A percentile compares a stretch with the other conserved stretches of the same genome.
Evolutionary conservation across 1,140 invertebrate species (phyloP).

Genomic region (Caenorhabditis inopinata): DNA sequence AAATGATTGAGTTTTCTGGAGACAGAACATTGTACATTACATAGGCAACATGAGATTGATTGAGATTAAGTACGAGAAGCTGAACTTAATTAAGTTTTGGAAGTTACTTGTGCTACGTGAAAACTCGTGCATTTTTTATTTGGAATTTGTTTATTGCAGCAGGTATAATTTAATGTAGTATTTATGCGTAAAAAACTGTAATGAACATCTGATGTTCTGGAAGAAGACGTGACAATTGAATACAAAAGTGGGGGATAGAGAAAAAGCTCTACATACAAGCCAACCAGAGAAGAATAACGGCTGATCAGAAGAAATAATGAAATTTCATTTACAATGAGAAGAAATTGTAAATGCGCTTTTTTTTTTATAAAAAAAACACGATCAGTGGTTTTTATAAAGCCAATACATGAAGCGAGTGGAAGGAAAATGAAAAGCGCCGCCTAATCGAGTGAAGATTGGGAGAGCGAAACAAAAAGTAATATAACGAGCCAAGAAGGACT

Average conservation of each 20-base stretch:
- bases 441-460: constrained; percentile 23
- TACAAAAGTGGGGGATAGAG: neutral
- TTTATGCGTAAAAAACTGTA: no score
- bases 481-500: neutral
- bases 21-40: neutral
- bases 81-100: constrained; percentile 20
- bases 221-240: no score
- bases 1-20: constrained; percentile 24
- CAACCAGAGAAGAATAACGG: neutral
- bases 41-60: neutral
- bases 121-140: no score
- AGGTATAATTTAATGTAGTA: no score
- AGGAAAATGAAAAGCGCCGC: constrained; percentile 8
- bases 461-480: neutral
- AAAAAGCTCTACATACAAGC: neutral
- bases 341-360: neutral
- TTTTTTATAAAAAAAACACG: neutral
- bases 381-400: constrained; percentile 24
- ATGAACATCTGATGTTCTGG: no score
- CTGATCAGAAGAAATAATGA: neutral
- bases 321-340: neutral
- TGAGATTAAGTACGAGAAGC: neutral
- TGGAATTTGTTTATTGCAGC: no score
- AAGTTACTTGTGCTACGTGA: neutral
- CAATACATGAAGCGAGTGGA: neutral